phyloP scores from a whole-genome alignment of 1,140 invertebrate genomes.

The Drosophila jambulina region DNA sequence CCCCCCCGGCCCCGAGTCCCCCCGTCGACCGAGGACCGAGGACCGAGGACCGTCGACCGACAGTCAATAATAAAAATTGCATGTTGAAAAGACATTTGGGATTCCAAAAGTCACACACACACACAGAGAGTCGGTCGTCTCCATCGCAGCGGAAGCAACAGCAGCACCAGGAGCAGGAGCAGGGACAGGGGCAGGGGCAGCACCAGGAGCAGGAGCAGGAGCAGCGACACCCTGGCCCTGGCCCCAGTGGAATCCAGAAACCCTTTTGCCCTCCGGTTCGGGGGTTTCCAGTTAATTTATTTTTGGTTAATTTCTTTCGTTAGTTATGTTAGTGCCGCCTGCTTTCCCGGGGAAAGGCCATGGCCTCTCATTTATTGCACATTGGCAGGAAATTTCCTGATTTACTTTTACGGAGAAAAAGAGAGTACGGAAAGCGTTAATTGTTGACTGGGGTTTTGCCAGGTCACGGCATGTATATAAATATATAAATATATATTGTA shows the following conservation, averaged over 20 bases:
- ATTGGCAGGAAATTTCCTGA: conserved; percentile 68
- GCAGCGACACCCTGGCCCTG: conserved; percentile 16
- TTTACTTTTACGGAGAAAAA: conserved; percentile 34
- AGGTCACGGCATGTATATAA: conserved; percentile 1
- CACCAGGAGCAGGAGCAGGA: not conserved
- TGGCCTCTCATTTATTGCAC: conserved; percentile 66
- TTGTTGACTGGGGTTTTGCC: conserved; percentile 1
- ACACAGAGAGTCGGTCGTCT: conserved; percentile 11
- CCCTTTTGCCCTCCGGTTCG: conserved; percentile 23
- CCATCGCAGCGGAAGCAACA: conserved; percentile 44
- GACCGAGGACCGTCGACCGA: conserved; percentile 37
- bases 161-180: not conserved
- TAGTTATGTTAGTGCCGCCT: conserved; percentile 70
- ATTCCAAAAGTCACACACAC: conserved; percentile 68
- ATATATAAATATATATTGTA: not conserved
- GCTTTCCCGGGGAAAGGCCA: conserved; percentile 45
- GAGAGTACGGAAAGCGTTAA: conserved; percentile 14
- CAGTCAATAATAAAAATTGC: conserved; percentile 83
- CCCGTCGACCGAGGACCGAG: conserved; percentile 12
- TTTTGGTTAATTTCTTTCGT: conserved; percentile 80
- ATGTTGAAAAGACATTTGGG: conserved; percentile 80
- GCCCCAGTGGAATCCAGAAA: conserved; percentile 29
- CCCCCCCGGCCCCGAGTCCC: too few species aligned
- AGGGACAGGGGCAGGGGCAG: conserved; percentile 5
- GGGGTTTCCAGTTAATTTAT: conserved; percentile 74